Evolutionary conservation across 2,113 vertebrate genomes (phyloP).

Genomic region (Ctenomys sociabilis): DNA sequence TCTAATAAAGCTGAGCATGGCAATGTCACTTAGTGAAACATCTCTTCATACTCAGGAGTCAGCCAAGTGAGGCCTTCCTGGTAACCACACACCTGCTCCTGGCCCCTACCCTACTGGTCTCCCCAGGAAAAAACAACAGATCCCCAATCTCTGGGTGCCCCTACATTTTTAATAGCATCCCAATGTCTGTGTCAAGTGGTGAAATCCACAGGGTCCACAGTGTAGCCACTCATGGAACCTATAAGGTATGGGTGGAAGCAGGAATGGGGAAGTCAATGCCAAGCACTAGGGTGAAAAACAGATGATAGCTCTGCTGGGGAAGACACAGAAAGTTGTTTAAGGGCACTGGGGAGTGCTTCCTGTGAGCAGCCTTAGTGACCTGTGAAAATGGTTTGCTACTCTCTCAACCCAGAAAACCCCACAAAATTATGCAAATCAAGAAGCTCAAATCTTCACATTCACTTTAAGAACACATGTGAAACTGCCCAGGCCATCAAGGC

Average conservation of each 20-base stretch:
- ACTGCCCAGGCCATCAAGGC: no score
- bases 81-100: rapidly evolving
- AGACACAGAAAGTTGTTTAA: not conserved
- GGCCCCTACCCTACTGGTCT: rapidly evolving
- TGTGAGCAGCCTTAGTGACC: no score
- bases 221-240: not conserved
- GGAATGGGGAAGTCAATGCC: no score
- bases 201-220: not conserved
- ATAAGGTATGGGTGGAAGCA: not conserved
- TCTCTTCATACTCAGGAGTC: slow-evolving; percentile 57
- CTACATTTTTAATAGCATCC: not conserved
- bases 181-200: not conserved
- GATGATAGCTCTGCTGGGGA: not conserved
- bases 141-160: not conserved
- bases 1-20: slow-evolving; percentile 71
- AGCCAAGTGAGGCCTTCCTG: not conserved
- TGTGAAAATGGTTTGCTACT: no score
- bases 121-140: not conserved
- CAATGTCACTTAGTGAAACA: slow-evolving; percentile 69
- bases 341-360: not conserved
- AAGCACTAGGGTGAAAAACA: not conserved
- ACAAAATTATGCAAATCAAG: no score
- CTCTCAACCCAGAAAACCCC: no score
- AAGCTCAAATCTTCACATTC: no score
- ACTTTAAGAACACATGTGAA: no score